phyloP scores from a whole-genome alignment of 2,888 invertebrate genomes.

The Cataglyphis livida region DNA sequence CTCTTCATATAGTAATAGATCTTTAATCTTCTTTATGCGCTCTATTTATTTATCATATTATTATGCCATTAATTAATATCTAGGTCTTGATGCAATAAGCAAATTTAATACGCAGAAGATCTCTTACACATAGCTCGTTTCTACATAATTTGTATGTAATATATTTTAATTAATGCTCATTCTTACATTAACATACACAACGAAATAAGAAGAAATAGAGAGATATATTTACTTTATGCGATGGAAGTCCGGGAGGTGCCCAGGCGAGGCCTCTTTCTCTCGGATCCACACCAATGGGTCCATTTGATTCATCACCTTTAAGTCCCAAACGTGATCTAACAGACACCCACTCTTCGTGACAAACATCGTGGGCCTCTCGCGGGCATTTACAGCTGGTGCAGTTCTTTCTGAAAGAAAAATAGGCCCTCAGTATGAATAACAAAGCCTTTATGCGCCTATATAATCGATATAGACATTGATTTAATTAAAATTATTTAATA shows the following conservation, averaged over 20 bases:
- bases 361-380: slow-evolving; percentile 95
- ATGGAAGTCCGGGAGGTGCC: slow-evolving; percentile 90
- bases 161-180: background rate
- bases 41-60: background rate
- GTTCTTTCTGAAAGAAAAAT: slow-evolving; percentile 91
- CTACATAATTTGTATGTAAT: background rate
- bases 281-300: slow-evolving; percentile 86
- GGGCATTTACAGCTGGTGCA: slow-evolving; percentile 97
- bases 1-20: background rate
- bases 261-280: slow-evolving; percentile 91
- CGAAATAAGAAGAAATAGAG: slow-evolving; percentile 1
- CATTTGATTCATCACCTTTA: slow-evolving; percentile 87
- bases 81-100: background rate
- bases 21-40: background rate
- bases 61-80: background rate
- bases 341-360: slow-evolving; percentile 94
- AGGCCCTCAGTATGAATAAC: background rate
- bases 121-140: background rate
- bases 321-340: slow-evolving; percentile 91
- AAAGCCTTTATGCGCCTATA: background rate
- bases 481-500: background rate
- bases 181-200: background rate
- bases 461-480: background rate
- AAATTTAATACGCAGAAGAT: background rate
- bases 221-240: slow-evolving; percentile 79